Evolutionary conservation across 2,888 invertebrate species (phyloP), one percentile per base, ranked within the genome.

Genomic region (Acronicta psi): DNA sequence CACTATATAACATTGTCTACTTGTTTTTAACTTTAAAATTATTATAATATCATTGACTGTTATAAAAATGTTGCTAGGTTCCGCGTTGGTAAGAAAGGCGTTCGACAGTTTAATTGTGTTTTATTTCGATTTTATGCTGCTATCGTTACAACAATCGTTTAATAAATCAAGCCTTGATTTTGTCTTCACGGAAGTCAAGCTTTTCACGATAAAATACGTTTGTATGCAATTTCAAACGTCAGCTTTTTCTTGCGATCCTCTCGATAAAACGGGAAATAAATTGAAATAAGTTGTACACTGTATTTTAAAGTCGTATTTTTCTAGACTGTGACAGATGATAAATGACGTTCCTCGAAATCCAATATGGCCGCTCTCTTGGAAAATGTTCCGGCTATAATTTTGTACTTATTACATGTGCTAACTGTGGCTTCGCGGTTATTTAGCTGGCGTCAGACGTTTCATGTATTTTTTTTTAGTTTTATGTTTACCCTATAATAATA

Each of bases 241-340:
- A 31, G 42, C 16, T 62, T 68, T 51, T 29, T 52, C 65, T 40
- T 38, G 25, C 10, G 37, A 69, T 69, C 58, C 11, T 23, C 25
- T 29, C 36, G 58, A 64, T 64, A 58, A 53, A 49, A 38, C 47
- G 1, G 41, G 38, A 58, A 64, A 57, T 58, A 67, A 64, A 70
- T 67, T 67, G 52, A 64, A 70, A 63, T 57, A 57, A 69, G 58
- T 64, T 67, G 52, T 64, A 63, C 44, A 49, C 18, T 47, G 44
- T 41, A 69, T 38, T 70, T 67, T 70, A 46, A 70, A 70, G 53
- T 53, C 49, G 50, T 47, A 59, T 50, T 59, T 64, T 58, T 43
- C 45, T 42, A 31, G 36, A 50, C 37, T 53, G 18, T 69, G 64
- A 69, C 59, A 43, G 31, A 64, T 59, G 71, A 65, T 65, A 65